Evolutionary conservation across 2,797 vertebrate species (phyloP).

Genomic region (Enteromius argenteus): DNA sequence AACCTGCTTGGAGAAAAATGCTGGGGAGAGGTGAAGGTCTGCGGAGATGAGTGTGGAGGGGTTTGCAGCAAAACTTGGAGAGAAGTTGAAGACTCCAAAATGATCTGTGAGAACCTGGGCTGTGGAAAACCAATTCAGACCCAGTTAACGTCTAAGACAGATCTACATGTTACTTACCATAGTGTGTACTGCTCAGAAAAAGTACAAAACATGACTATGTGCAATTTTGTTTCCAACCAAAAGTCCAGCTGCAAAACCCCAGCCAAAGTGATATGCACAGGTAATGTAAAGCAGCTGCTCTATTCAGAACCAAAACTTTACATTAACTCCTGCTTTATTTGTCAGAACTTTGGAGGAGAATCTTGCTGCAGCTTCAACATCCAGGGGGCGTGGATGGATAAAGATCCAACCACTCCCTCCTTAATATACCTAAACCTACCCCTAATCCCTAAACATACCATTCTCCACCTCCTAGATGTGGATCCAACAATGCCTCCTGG

Average conservation of each 20-base stretch:
- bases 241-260: accelerated
- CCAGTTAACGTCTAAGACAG: accelerated
- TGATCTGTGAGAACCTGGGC: constrained; percentile 60
- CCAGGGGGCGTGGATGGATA: too few relatives aligned
- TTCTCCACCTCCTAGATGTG: too few relatives aligned
- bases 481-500: too few relatives aligned
- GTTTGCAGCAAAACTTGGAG: constrained; percentile 67
- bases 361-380: too few relatives aligned
- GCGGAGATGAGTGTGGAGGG: background rate
- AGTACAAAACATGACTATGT: constrained; percentile 14
- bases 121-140: constrained; percentile 26
- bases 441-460: too few relatives aligned
- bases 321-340: background rate
- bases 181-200: constrained; percentile 52
- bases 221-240: constrained; percentile 46
- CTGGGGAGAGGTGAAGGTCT: constrained; percentile 65
- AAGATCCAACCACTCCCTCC: too few relatives aligned
- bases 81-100: accelerated
- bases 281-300: constrained; percentile 53
- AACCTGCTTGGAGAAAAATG: constrained; percentile 50
- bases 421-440: too few relatives aligned
- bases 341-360: too few relatives aligned
- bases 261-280: constrained; percentile 70
- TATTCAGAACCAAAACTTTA: background rate
- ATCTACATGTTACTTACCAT: accelerated